Evolutionary conservation across 2,888 invertebrate genomes (phyloP), one percentile per base, ranked within the genome.

Genomic region (Crocallis elinguaria): DNA sequence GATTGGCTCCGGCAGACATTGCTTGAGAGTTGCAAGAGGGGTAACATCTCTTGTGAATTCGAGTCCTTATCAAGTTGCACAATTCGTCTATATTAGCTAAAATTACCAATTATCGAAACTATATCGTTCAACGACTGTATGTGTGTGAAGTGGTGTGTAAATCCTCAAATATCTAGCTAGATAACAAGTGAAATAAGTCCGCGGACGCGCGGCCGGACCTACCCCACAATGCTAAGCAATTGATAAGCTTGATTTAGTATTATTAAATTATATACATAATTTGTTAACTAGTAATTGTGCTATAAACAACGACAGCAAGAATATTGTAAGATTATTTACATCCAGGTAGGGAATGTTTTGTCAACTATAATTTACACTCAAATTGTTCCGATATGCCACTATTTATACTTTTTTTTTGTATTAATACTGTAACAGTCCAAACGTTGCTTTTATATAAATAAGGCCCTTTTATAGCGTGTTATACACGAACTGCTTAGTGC

Each of bases 371-470:
- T 29, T 50, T 67, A 60, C 66, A 64, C 61, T 69, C 64, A 67
- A 73, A 75, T 73, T 37, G 50, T 52, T 45, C 75, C 72, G 77
- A 79, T 84, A 84, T 81, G 80, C 78, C 75, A 79, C 79, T 73
- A 78, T 67, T 69, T 75, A 77, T 71, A 80, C 71, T 77, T 66
- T 73, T 71, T 70, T 67, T 60, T n/a, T n/a, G n/a, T n/a, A n/a
- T n/a, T 86, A 88, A 88, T 88, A 88, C 88, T 88, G 88, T 78
- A 75, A 80, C 80, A 82, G 82, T 86, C 79, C 72, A 69, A 75
- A 69, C 51, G 69, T 79, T 75, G 71, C 74, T 74, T 70, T 69
- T 72, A 51, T n/a, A n/a, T 73, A 73, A 71, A 74, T 82, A 85
- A 85, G 85, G 85, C 82, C 17, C 12, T 17, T 11, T 11, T 9